These are phyloP conservation scores for Lateolabrax maculatus DNA, from an alignment of 2,797 vertebrate species.

Conservation along the genomic window DNA sequence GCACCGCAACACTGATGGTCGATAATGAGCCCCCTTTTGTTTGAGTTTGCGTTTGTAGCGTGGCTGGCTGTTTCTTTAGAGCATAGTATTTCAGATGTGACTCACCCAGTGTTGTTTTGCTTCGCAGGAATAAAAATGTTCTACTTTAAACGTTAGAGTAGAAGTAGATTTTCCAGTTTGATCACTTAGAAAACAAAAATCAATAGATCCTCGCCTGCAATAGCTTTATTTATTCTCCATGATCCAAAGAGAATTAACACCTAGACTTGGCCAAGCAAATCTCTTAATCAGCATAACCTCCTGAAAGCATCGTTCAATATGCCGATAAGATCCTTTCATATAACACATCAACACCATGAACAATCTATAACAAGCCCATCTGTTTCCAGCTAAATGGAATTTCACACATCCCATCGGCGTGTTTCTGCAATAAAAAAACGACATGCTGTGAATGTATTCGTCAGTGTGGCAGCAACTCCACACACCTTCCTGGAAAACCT, in stretches of 20 bases:
- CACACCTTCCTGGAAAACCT: conserved; percentile 37
- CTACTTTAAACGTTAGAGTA: not conserved
- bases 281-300: conserved; percentile 34
- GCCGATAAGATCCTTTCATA: conserved; percentile 30
- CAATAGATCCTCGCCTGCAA: conserved; percentile 6
- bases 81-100: conserved; percentile 26
- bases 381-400: conserved; percentile 55
- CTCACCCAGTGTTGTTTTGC: not conserved
- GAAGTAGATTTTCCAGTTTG: not conserved
- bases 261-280: conserved; percentile 28
- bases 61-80: not conserved
- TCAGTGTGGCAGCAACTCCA: conserved; percentile 31
- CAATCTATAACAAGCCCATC: conserved; percentile 52
- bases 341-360: conserved; percentile 17
- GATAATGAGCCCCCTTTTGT: conserved; percentile 41
- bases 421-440: conserved; percentile 39
- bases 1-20: conserved; percentile 30
- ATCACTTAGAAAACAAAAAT: conserved; percentile 7
- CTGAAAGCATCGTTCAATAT: conserved; percentile 42
- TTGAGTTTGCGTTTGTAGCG: conserved; percentile 7
- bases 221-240: conserved; percentile 28
- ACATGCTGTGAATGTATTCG: conserved; percentile 39
- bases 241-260: conserved; percentile 37
- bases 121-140: not conserved
- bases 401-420: conserved; percentile 36